phyloP scores from a whole-genome alignment of 2,113 vertebrate genomes.

The Lasiurus cinereus region DNA sequence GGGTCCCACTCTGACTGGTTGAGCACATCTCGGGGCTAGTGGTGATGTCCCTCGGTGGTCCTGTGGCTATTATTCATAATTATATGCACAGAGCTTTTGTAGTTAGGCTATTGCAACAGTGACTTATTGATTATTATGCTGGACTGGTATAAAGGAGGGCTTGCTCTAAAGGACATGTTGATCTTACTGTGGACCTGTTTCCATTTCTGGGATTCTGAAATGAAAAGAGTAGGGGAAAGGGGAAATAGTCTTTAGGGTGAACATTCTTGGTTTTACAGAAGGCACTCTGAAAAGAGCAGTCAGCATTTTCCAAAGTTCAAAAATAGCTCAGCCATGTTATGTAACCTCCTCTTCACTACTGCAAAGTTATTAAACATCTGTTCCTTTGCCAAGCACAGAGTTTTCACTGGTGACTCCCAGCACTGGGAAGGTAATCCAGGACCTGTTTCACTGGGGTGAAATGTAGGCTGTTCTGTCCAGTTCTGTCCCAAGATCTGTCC shows the following conservation, averaged over 20 bases:
- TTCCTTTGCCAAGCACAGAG: slow-evolving; percentile 50
- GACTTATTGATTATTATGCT: background rate
- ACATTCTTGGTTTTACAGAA: slow-evolving; percentile 73
- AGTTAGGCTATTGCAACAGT: background rate
- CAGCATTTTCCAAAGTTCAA: slow-evolving; percentile 81
- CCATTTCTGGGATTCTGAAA: background rate
- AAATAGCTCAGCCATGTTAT: slow-evolving; percentile 82
- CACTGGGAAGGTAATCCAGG: background rate
- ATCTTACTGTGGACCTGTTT: background rate
- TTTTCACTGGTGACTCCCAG: background rate
- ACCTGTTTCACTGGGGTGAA: background rate
- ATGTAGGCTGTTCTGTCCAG: background rate
- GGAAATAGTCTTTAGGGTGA: slow-evolving; percentile 47
- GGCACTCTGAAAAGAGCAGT: slow-evolving; percentile 79
- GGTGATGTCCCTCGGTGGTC: background rate
- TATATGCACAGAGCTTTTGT: fast-evolving
- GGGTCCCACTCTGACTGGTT: background rate
- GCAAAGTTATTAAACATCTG: slow-evolving; percentile 82
- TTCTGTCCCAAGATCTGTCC: background rate
- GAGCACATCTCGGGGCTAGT: background rate
- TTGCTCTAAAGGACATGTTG: background rate
- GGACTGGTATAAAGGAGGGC: background rate
- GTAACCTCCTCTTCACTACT: slow-evolving; percentile 72
- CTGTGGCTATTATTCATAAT: background rate
- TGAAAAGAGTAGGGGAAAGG: background rate